A percentile compares a stretch with the other conserved stretches of the same genome.
phyloP scores from a whole-genome alignment of 1,140 invertebrate species.

The Zaprionus africanus region DNA sequence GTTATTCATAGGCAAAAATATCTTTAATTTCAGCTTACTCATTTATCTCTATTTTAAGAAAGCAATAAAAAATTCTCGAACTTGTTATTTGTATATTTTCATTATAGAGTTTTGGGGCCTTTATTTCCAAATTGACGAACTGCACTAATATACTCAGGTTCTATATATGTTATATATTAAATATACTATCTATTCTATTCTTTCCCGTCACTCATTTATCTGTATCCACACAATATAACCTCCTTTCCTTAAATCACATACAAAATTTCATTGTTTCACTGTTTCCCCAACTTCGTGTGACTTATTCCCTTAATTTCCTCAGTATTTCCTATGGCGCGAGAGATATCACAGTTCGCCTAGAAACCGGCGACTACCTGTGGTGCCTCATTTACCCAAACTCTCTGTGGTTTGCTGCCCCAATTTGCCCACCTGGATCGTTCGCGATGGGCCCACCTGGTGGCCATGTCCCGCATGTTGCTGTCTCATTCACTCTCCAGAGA shows the following conservation, averaged over 20 bases:
- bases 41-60: too few relatives aligned
- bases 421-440: conserved; percentile 49
- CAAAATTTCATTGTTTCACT: neutral
- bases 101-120: too few relatives aligned
- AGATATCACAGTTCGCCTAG: neutral
- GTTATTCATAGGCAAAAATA: too few relatives aligned
- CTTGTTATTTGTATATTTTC: too few relatives aligned
- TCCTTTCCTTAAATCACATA: neutral
- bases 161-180: neutral
- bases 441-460: conserved; percentile 38
- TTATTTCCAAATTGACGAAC: too few relatives aligned
- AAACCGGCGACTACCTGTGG: conserved; percentile 10
- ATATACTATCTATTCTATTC: neutral
- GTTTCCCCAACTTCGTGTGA: neutral
- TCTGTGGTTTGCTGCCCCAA: conserved; percentile 30
- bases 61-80: too few relatives aligned
- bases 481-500: neutral
- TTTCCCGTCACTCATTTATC: neutral
- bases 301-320: conserved; percentile 2
- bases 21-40: too few relatives aligned
- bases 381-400: conserved; percentile 1
- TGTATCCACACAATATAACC: neutral
- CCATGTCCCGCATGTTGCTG: conserved; percentile 34
- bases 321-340: neutral
- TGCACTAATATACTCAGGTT: too few relatives aligned